Evolutionary conservation across 2,113 vertebrate genomes (phyloP), one percentile per base, ranked within the genome.

Genomic region (Tretioscincus oriximinensis): DNA sequence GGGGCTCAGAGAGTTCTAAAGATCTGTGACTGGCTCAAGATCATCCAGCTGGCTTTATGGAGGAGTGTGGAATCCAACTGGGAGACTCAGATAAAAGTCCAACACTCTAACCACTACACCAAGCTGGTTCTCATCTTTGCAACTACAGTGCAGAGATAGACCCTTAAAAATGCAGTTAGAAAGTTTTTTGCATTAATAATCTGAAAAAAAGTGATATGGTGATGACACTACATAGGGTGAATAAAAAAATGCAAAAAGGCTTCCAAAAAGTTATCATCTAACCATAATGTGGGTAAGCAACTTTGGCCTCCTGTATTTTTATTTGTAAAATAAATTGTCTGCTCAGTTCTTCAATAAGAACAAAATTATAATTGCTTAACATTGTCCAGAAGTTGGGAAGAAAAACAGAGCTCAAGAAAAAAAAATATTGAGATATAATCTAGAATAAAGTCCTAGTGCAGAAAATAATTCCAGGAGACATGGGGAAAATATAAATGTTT

Each of bases 401-500:
- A 20, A 66, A 79, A 41, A 24, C 51, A 78, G 77, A 71, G 45
- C 78, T 68, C 0, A 66, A 35, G 75, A 65, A 58, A 4, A 41
- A 41, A 41, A 41, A 4, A n/a, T n/a, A n/a, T 5, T 41, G 35
- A 41, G 35, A 41, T 41, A 5, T 41, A 41, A 41, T 41, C 35
- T 41, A 41, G n/a, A 5, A 41, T 41, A 41, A 41, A 5, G 35
- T 5, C 35, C 35, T 41, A 41, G 35, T 41, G 35, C 35, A 41
- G 7, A 75, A 58, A 28, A 85, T 81, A 72, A 31, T 85, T 84
- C 21, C 74, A 60, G 60, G 74, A 54, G 74, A 72, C 22, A 81
- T 22, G 58, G 71, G 65, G 70, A 63, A 81, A 86, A 76, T 67
- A 10, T 11, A 51, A 58, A 31, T 11, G n/a, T n/a, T 21, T 54